Percentiles rank a stretch among this genome's conserved stretches.
These are phyloP conservation scores for Bergia sp. DNA, from an alignment of 92 coral and sea anemone genomes.

Conservation along the genomic window DNA sequence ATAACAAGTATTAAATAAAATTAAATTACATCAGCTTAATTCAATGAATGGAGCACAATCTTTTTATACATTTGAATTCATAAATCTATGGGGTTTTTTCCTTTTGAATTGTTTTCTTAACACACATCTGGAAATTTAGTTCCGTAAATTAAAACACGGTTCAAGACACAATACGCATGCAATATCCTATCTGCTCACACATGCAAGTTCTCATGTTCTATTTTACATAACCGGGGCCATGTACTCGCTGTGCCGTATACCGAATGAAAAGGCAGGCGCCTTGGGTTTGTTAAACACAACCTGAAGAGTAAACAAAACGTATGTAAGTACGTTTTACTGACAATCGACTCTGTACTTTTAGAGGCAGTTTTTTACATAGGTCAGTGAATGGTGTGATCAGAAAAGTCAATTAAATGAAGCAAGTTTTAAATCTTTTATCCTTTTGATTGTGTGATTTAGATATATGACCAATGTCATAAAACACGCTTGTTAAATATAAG, in stretches of 20 bases:
- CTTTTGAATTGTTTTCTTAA: background rate
- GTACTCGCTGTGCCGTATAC: conserved; percentile 88
- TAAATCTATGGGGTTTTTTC: background rate
- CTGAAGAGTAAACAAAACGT: conserved; percentile 45
- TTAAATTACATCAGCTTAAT: background rate
- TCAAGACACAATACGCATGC: background rate
- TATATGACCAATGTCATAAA: no score
- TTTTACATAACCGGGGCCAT: conserved; percentile 54
- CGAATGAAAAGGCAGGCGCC: conserved; percentile 93
- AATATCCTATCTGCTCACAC: background rate
- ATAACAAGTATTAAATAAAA: no score
- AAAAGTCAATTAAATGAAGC: no score
- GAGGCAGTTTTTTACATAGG: background rate
- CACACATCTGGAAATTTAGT: background rate
- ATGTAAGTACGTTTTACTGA: background rate
- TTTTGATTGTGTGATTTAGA: no score
- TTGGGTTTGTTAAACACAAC: conserved; percentile 79
- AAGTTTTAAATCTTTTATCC: no score
- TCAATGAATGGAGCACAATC: background rate
- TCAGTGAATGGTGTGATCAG: background rate
- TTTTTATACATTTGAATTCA: background rate
- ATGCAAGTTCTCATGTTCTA: background rate
- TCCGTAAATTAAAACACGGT: background rate
- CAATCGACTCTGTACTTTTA: background rate
- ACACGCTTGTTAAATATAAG: no score